These are phyloP conservation scores for Threskiornis aethiopicus DNA, from an alignment of 2,797 vertebrate genomes.

Conservation along the genomic window DNA sequence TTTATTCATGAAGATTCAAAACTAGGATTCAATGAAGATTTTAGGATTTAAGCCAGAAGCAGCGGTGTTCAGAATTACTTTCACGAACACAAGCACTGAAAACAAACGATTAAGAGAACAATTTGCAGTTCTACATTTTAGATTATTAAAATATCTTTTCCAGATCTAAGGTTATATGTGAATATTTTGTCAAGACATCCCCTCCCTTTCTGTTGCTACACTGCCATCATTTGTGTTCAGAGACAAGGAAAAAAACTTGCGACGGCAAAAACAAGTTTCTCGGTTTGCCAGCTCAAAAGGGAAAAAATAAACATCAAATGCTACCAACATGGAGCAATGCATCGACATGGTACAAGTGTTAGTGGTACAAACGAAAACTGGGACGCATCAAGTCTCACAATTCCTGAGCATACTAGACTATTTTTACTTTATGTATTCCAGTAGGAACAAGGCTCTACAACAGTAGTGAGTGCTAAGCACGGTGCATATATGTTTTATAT, in stretches of 20 bases:
- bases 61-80: neutral
- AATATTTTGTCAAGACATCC: neutral
- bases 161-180: neutral
- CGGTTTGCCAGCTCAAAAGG: neutral
- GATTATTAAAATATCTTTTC: neutral
- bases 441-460: neutral
- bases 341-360: neutral
- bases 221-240: neutral
- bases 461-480: neutral
- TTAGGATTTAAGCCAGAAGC: neutral
- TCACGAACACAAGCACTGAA: neutral
- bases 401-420: neutral
- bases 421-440: neutral
- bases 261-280: neutral
- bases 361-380: neutral
- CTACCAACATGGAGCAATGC: fast-evolving
- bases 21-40: neutral
- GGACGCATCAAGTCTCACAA: neutral
- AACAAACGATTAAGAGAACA: neutral
- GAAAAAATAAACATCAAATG: neutral
- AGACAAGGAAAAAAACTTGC: neutral
- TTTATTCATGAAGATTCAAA: neutral
- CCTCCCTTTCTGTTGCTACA: neutral
- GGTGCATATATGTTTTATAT: slow-evolving; percentile 12
- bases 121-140: neutral